Conservation (phyloP, 1,140 invertebrate species). For the Drosophila ogumai region DNA sequence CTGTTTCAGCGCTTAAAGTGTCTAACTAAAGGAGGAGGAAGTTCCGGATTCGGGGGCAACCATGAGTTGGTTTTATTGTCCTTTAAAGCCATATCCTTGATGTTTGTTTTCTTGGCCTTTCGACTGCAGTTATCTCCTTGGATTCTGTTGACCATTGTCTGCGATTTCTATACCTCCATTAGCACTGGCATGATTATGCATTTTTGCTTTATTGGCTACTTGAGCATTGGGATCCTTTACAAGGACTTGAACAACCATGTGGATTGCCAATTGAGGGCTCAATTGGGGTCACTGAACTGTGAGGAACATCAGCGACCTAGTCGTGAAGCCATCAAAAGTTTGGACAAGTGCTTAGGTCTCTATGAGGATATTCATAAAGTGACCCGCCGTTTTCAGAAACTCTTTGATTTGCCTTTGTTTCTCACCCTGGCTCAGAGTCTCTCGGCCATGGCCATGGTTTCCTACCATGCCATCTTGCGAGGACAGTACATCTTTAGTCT, state of each 20-base stretch:
- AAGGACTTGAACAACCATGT: slow-evolving; percentile 55
- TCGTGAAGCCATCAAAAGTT: background rate
- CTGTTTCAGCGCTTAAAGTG: slow-evolving; percentile 25
- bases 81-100: slow-evolving; percentile 12
- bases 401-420: slow-evolving; percentile 59
- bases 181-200: slow-evolving; percentile 35
- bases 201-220: slow-evolving; percentile 51
- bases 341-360: slow-evolving; percentile 55
- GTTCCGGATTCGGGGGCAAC: slow-evolving; percentile 26
- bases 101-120: slow-evolving; percentile 11
- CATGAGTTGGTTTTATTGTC: slow-evolving; percentile 39
- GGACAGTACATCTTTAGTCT: slow-evolving; percentile 1
- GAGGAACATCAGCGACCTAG: background rate
- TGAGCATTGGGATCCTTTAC: slow-evolving; percentile 58
- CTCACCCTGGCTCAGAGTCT: slow-evolving; percentile 25
- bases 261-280: slow-evolving; percentile 18
- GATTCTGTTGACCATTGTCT: background rate
- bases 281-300: background rate
- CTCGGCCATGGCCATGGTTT: slow-evolving; percentile 30
- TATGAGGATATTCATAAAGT: slow-evolving; percentile 55
- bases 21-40: background rate
- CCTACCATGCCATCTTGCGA: slow-evolving; percentile 35
- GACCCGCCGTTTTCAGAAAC: slow-evolving; percentile 24
- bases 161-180: slow-evolving; percentile 26
- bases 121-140: background rate